Evolutionary conservation across 2,113 vertebrate species (phyloP), one percentile per base, ranked within the genome.

Genomic region (Indicator indicator): DNA sequence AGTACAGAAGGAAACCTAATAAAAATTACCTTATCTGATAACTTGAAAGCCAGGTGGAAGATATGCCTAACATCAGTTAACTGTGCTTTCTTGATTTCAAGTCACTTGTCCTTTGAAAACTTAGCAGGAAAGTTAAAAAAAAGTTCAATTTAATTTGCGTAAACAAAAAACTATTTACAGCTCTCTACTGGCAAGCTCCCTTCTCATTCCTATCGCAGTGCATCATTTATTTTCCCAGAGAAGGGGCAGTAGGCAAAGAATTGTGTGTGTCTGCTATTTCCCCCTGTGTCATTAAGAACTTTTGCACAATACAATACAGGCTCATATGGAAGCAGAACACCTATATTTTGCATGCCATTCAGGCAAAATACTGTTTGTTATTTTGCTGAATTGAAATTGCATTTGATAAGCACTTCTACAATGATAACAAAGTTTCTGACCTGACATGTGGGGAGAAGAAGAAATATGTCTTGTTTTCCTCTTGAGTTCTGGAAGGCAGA

Each of bases 231-330:
- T 91, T 76, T 55, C 6, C 6, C 14, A n/a, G 16, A 7, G 27
- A 58, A 19, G 21, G 11, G 16, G 16, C 14, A 86, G 15, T 21
- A 65, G 6, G 7, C 8, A 73, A 16, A 59, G 48, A 56, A 3
- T 33, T 74, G n/a, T 24, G 2, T 8, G 16, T 44, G 4, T 33
- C 19, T n/a, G 4, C 14, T 24, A 1, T 26, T 90, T 76, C 30
- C 21, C 0, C 0, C 83, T n/a, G 10, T 60, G 3, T 50, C 48
- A 16, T 48, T 71, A 74, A 44, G 20, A 24, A 9, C 2, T 50
- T 36, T 36, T 52, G 16, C 64, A 24, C 8, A 58, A 13, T 32
- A 38, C 3, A 46, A 3, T 56, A 26, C 6, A 36, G 18, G 7
- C 5, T 71, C 16, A 50, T 6, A 21, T 11, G 14, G n/a, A 56